Evolutionary conservation across 2,113 vertebrate genomes (phyloP), one percentile per base, ranked within the genome.

Genomic region (Odontesthes bonariensis): DNA sequence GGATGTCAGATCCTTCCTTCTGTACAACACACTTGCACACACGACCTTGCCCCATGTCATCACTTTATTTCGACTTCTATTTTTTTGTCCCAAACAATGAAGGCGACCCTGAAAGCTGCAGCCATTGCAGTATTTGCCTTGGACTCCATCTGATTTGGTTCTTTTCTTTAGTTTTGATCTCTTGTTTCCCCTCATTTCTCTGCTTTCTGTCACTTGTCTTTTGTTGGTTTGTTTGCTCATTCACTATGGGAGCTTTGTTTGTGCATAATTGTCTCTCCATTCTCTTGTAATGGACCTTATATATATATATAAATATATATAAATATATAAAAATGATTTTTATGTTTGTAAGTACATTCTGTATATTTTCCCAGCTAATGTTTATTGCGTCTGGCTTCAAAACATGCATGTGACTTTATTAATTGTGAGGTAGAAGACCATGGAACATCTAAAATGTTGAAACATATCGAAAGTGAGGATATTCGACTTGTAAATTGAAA

Each of bases 331-430:
- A 94, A 90, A 94, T 94, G 93, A 90, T 93, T 95, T 96, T 92
- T 95, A 94, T 94, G 95, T 96, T 96, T 96, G 96, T 98, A 96
- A 97, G 96, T 97, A 96, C 95, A 94, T 97, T 93, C 95, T 95
- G 95, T 98, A 93, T 95, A 95, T 96, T 95, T 95, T 85, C 93
- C 88, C 88, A 77, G 88, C 81, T 92, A 86, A 75, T 89, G 88
- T 93, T 91, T 92, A 86, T 91, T 92, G 91, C 92, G 91, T 94
- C 94, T 88, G 91, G 92, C 95, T 96, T 95, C 93, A 91, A 95
- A 92, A 94, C 94, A 66, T 88, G 95, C 95, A 90, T 93, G 95
- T 94, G 94, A 95, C 91, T 92, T 90, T 80, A 81, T 73, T 59
- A 71, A 77, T 75, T 86, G 81, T 88, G 88, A 92, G 89, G 88